Percentiles rank a stretch among this genome's conserved stretches.
These are phyloP conservation scores for Lordiphosa collinella DNA, from an alignment of 1,140 invertebrate species.

Conservation along the genomic window DNA sequence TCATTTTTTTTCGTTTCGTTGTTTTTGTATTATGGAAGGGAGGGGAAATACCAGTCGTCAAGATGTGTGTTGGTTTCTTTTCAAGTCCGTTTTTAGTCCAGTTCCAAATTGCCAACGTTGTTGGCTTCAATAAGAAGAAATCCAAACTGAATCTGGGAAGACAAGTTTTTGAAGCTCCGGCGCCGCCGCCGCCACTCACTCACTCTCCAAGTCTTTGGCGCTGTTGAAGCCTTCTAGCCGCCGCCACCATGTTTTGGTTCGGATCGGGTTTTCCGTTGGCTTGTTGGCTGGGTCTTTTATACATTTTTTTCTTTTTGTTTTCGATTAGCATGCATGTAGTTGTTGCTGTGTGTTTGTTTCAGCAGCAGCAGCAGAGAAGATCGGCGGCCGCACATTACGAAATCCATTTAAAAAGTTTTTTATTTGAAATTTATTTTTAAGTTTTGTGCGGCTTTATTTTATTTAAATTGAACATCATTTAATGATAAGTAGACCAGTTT, in stretches of 20 bases:
- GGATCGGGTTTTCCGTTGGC: conserved; percentile 58
- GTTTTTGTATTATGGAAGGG: conserved; percentile 51
- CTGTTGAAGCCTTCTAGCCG: conserved; percentile 27
- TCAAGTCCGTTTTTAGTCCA: conserved; percentile 70
- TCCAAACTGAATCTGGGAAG: conserved; percentile 72
- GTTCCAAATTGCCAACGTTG: conserved; percentile 65
- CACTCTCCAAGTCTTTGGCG: conserved; percentile 10
- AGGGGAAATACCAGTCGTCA: conserved; percentile 41
- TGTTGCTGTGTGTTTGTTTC: conserved; percentile 2
- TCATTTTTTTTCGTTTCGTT: conserved; percentile 38
- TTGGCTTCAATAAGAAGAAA: conserved; percentile 60
- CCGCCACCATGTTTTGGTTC: conserved; percentile 11
- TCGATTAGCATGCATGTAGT: conserved; percentile 63
- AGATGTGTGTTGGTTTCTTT: conserved; percentile 46
- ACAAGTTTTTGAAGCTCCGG: conserved; percentile 59
- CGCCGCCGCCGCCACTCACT: conserved; percentile 22
- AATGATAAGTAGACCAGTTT: no score
- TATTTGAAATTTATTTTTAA: conserved; percentile 47
- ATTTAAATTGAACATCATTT: background rate
- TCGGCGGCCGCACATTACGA: conserved; percentile 20
- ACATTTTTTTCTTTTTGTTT: conserved; percentile 37
- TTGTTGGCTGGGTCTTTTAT: conserved; percentile 39
- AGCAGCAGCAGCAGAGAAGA: conserved; percentile 34
- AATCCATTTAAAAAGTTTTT: conserved; percentile 40
- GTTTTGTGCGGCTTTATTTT: conserved; percentile 8